A percentile compares a stretch with the other conserved stretches of the same genome.
phyloP scores from a whole-genome alignment of 2,113 vertebrate species.

The Boleophthalmus pectinirostris region DNA sequence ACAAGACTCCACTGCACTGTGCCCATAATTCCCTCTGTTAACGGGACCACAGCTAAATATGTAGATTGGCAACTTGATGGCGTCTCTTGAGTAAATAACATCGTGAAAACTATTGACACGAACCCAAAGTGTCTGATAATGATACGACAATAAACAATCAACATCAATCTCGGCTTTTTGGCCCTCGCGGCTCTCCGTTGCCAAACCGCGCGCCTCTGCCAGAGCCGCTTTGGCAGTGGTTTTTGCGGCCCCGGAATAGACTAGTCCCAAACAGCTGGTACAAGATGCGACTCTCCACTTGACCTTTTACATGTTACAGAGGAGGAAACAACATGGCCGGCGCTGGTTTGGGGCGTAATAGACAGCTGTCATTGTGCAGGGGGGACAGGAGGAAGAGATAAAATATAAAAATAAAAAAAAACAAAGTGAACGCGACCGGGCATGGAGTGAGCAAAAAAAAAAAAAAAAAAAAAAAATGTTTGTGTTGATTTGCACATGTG shows the following conservation, averaged over 20 bases:
- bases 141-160: conserved; percentile 3
- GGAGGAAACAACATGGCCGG: conserved; percentile 31
- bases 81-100: background rate
- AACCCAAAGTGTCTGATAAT: background rate
- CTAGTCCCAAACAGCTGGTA: conserved; percentile 46
- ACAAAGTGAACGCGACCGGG: background rate
- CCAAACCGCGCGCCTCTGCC: conserved; percentile 17
- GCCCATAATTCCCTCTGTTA: background rate
- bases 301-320: conserved; percentile 43
- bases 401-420: background rate
- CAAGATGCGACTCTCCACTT: conserved; percentile 34
- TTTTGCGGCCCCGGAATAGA: background rate
- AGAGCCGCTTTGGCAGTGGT: conserved; percentile 19
- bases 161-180: conserved; percentile 4
- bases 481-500: conserved; percentile 27
- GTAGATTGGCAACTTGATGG: background rate
- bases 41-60: background rate
- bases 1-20: background rate
- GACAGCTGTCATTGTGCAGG: conserved; percentile 13
- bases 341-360: conserved; percentile 25
- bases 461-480: conserved; percentile 15
- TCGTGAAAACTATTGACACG: background rate
- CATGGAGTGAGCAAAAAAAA: conserved; percentile 34
- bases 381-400: background rate
- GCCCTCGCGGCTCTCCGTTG: background rate